phyloP scores from a whole-genome alignment of 2,888 invertebrate species.

The Coenonympha arcania region DNA sequence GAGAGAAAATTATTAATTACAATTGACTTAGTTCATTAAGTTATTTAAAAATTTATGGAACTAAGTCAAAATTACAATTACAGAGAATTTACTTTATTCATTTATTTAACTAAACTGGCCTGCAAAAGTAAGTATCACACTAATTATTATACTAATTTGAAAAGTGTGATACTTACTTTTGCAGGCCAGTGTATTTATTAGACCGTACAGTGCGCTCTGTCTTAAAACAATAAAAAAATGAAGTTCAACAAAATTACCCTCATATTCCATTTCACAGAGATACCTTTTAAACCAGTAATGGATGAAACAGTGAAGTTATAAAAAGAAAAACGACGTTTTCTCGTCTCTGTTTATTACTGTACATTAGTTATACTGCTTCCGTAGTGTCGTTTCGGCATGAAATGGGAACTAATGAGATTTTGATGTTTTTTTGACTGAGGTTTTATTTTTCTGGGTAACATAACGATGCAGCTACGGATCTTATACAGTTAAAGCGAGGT shows the following conservation, averaged over 20 bases:
- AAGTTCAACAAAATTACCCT: constrained; percentile 14
- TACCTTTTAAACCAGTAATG: constrained; percentile 67
- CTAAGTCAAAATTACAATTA: background rate
- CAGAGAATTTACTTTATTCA: background rate
- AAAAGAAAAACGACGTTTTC: constrained; percentile 71
- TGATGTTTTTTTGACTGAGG: constrained; percentile 75
- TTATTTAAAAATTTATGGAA: too few relatives aligned
- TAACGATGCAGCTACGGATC: constrained; percentile 35
- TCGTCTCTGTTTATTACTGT: constrained; percentile 71
- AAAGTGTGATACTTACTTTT: too few relatives aligned
- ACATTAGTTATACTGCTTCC: constrained; percentile 75
- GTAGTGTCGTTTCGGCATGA: constrained; percentile 72
- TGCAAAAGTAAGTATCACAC: too few relatives aligned
- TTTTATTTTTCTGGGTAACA: constrained; percentile 61
- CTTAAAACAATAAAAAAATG: too few relatives aligned
- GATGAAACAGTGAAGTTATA: constrained; percentile 66
- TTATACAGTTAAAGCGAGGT: constrained; percentile 36
- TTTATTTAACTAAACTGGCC: too few relatives aligned
- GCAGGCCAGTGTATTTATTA: too few relatives aligned
- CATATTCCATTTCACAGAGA: constrained; percentile 40
- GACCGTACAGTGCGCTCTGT: too few relatives aligned
- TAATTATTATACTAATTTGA: too few relatives aligned
- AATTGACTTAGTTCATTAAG: too few relatives aligned
- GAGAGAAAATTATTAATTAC: too few relatives aligned
- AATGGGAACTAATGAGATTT: constrained; percentile 75